These are phyloP conservation scores for Nematopogon swammerdamellus DNA, from an alignment of 2,888 invertebrate genomes.

Conservation along the genomic window DNA sequence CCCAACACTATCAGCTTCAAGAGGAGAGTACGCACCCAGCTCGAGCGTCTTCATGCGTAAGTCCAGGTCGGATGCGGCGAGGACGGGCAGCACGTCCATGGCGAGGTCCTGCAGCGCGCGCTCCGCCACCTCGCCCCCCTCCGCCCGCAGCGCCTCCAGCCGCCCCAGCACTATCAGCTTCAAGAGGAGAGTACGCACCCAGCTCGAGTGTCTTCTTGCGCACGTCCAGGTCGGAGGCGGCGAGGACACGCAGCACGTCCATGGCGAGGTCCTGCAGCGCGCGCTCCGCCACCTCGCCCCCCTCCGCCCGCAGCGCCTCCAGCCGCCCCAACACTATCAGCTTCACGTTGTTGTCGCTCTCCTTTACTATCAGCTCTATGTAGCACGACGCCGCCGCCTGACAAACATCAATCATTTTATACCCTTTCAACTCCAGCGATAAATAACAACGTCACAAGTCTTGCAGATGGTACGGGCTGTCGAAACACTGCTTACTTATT, in stretches of 20 bases:
- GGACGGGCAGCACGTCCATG: constrained; percentile 95
- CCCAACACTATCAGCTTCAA: too few relatives aligned
- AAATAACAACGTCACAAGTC: too few relatives aligned
- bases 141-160: constrained; percentile 79
- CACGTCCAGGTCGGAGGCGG: constrained; percentile 93
- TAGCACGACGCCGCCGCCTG: constrained; percentile 95
- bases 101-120: constrained; percentile 82
- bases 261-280: constrained; percentile 88
- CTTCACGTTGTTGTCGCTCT: constrained; percentile 99
- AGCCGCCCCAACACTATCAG: constrained; percentile 94
- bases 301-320: constrained; percentile 81
- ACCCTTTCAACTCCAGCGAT: too few relatives aligned
- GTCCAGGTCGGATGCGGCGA: constrained; percentile 91
- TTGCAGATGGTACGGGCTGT: too few relatives aligned
- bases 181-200: constrained; percentile 61
- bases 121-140: constrained; percentile 80
- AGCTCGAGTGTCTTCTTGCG: constrained; percentile 80
- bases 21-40: too few relatives aligned
- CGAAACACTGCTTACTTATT: too few relatives aligned
- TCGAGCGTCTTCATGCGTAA: constrained; percentile 84
- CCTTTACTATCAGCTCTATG: constrained; percentile 98
- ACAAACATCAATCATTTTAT: neutral
- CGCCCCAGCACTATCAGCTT: constrained; percentile 97
- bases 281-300: constrained; percentile 77
- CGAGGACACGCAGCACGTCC: constrained; percentile 94